Conservation (phyloP, 1,140 invertebrate genomes). For the Eriosoma lanigerum region DNA sequence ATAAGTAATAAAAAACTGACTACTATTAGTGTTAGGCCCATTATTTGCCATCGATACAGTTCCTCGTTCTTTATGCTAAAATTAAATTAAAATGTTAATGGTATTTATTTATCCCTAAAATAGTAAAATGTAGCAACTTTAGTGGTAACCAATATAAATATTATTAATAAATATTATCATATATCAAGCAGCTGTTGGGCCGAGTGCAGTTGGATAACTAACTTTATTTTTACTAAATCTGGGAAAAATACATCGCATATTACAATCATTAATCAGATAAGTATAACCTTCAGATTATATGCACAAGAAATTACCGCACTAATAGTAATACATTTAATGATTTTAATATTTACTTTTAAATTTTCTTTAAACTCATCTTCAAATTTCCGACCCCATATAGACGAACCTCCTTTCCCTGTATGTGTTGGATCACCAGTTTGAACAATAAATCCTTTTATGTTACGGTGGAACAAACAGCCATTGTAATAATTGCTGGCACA, state of each 20-base stretch:
- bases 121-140: too few species aligned
- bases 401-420: slow-evolving; percentile 90
- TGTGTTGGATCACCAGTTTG: slow-evolving; percentile 95
- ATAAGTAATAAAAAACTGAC: slow-evolving; percentile 97
- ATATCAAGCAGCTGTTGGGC: too few species aligned
- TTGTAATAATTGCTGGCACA: slow-evolving; percentile 97
- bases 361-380: slow-evolving; percentile 96
- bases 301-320: too few species aligned
- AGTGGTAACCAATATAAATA: too few species aligned
- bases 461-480: slow-evolving; percentile 89
- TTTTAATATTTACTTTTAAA: slow-evolving; percentile 86
- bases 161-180: too few species aligned
- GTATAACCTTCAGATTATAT: too few species aligned
- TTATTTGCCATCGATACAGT: slow-evolving; percentile 98
- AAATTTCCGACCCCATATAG: slow-evolving; percentile 90
- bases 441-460: slow-evolving; percentile 98
- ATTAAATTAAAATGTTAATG: slow-evolving; percentile 54
- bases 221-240: too few species aligned
- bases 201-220: too few species aligned
- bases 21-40: slow-evolving; percentile 97
- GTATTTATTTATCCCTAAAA: too few species aligned
- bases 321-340: too few species aligned
- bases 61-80: slow-evolving; percentile 81
- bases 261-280: too few species aligned
- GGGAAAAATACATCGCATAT: too few species aligned